Percentiles rank a stretch among this genome's conserved stretches.
Evolutionary conservation across 2,113 vertebrate species (phyloP).

Genomic region (Vulpes vulpes): DNA sequence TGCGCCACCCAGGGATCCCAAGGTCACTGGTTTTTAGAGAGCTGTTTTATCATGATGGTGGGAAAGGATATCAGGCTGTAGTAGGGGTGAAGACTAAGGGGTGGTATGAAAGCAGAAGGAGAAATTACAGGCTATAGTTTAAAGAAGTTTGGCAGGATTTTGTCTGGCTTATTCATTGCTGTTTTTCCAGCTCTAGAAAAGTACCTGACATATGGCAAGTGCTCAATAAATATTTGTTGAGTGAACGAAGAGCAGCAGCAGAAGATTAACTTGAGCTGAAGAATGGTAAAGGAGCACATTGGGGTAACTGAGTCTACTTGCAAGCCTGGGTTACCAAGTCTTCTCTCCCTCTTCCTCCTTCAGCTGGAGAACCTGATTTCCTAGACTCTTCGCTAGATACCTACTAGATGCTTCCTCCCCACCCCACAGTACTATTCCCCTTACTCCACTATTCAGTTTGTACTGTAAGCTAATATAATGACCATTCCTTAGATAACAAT

Average conservation of each 20-base stretch:
- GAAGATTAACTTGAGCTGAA: conserved; percentile 29
- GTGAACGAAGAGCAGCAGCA: conserved; percentile 18
- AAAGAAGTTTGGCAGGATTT: conserved; percentile 13
- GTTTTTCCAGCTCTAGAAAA: conserved; percentile 20
- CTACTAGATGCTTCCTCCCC: background rate
- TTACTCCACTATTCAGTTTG: background rate
- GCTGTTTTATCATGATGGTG: background rate
- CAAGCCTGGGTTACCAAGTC: background rate
- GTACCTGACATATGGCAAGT: background rate
- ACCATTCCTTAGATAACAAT: background rate
- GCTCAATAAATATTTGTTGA: conserved; percentile 2
- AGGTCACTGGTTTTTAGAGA: background rate
- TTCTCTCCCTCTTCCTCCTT: background rate
- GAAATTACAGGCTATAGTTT: background rate
- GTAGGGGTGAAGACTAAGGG: background rate
- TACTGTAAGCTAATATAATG: background rate
- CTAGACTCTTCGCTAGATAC: background rate
- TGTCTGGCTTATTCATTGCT: conserved; percentile 32
- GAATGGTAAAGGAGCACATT: background rate
- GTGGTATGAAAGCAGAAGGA: background rate
- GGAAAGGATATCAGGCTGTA: background rate
- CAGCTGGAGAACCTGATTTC: background rate
- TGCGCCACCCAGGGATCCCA: too few species aligned
- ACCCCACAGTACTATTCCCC: background rate
- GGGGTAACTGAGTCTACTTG: background rate